phyloP scores from a whole-genome alignment of 2,797 vertebrate genomes.

The Hoplostethus mediterraneus region DNA sequence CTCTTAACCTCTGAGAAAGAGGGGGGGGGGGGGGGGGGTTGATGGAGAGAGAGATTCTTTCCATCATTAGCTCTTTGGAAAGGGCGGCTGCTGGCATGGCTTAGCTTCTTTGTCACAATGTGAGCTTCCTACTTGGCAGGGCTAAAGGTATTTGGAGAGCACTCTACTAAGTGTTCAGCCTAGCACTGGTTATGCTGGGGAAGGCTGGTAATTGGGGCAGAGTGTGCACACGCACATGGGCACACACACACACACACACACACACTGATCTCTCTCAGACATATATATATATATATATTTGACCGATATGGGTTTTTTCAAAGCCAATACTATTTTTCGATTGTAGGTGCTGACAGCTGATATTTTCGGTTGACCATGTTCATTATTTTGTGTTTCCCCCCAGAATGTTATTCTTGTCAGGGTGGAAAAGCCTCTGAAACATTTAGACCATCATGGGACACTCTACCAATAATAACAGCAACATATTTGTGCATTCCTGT shows the following conservation, averaged over 20 bases:
- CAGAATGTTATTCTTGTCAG: too few species aligned
- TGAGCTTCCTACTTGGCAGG: slow-evolving; percentile 74
- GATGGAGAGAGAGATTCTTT: slow-evolving; percentile 62
- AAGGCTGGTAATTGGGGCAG: slow-evolving; percentile 42
- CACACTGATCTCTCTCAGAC: not conserved
- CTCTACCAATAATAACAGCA: too few species aligned
- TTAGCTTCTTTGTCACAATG: slow-evolving; percentile 70
- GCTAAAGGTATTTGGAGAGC: slow-evolving; percentile 61
- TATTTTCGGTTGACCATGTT: too few species aligned
- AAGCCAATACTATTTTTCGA: too few species aligned
- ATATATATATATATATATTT: too few species aligned
- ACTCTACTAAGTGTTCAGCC: slow-evolving; percentile 44
- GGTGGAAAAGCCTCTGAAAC: too few species aligned
- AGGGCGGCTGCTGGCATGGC: slow-evolving; percentile 69
- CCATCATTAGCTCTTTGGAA: slow-evolving; percentile 89
- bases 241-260: slow-evolving; percentile 8
- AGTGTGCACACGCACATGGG: slow-evolving; percentile 23
- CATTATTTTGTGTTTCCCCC: too few species aligned
- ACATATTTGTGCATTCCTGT: too few species aligned
- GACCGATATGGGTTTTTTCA: too few species aligned
- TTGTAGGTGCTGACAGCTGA: too few species aligned
- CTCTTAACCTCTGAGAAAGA: slow-evolving; percentile 73
- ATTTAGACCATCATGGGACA: too few species aligned
- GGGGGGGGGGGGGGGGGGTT: slow-evolving; percentile 30
- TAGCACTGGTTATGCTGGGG: slow-evolving; percentile 17